phyloP scores from a whole-genome alignment of 2,113 vertebrate genomes.

The Tupaia chinensis region DNA sequence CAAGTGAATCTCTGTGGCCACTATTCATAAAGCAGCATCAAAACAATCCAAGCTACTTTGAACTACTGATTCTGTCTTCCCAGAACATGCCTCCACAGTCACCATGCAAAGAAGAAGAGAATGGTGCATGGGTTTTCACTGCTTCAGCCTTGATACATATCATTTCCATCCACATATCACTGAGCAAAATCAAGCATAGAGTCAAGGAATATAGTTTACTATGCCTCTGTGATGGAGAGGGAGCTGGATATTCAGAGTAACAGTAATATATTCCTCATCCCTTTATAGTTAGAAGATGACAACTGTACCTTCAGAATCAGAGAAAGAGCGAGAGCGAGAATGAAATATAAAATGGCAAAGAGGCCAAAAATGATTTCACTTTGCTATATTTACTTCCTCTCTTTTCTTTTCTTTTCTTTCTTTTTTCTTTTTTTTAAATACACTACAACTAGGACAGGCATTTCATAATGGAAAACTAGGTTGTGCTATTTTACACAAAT shows the following conservation, averaged over 20 bases:
- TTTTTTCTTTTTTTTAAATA: background rate
- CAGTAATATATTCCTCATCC: background rate
- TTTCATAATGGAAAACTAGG: constrained; percentile 12
- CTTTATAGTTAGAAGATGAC: background rate
- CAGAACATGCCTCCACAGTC: background rate
- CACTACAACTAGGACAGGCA: background rate
- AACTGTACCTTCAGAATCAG: background rate
- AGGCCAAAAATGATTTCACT: background rate
- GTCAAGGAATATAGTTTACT: background rate
- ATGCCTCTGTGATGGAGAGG: background rate
- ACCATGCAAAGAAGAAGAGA: background rate
- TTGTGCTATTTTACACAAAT: constrained; percentile 52
- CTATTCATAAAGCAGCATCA: background rate
- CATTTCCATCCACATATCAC: background rate
- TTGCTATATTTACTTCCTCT: background rate
- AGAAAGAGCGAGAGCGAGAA: too few relatives aligned
- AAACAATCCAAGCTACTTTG: background rate
- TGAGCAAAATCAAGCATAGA: background rate
- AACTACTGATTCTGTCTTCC: background rate
- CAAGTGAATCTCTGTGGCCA: background rate
- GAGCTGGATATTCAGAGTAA: background rate
- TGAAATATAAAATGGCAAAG: background rate
- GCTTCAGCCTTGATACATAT: background rate
- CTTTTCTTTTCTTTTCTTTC: background rate
- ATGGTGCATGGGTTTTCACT: background rate